Conservation (phyloP, 2,888 invertebrate species). For the Myathropa florea region DNA sequence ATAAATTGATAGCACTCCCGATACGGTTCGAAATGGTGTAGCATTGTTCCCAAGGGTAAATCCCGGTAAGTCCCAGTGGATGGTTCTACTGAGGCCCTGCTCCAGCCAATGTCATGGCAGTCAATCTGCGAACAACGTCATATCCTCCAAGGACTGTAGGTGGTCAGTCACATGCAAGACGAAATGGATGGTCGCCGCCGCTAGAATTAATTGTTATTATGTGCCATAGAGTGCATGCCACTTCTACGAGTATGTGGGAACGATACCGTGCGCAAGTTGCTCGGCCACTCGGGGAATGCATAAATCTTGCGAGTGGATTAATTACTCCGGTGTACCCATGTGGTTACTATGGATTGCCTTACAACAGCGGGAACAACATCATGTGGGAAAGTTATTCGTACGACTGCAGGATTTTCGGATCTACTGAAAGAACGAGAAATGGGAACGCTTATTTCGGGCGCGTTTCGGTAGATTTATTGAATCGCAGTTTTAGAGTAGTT, state of each 20-base stretch:
- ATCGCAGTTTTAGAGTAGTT: not conserved
- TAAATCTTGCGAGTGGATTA: constrained; percentile 63
- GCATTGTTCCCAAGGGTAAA: constrained; percentile 59
- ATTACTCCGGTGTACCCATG: constrained; percentile 49
- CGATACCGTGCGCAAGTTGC: constrained; percentile 24
- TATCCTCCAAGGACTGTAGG: constrained; percentile 41
- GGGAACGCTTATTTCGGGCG: not conserved
- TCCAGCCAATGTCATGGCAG: not conserved
- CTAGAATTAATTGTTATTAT: constrained; percentile 60
- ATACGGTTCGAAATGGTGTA: constrained; percentile 33
- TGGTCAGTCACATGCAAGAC: constrained; percentile 20
- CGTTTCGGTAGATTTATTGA: not conserved
- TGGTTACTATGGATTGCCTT: constrained; percentile 42
- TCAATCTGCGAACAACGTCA: not conserved
- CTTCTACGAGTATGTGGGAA: constrained; percentile 23
- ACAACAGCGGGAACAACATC: constrained; percentile 54
- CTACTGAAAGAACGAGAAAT: not conserved
- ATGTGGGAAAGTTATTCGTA: constrained; percentile 27
- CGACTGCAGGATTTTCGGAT: constrained; percentile 9
- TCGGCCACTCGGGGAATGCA: constrained; percentile 31
- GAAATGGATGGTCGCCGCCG: constrained; percentile 32
- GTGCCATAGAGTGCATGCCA: constrained; percentile 31
- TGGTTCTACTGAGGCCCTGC: constrained; percentile 1
- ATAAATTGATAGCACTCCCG: constrained; percentile 63
- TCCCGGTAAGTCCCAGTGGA: constrained; percentile 49